phyloP scores from a whole-genome alignment of 2,888 invertebrate genomes.

The Neoitamus cyanurus region DNA sequence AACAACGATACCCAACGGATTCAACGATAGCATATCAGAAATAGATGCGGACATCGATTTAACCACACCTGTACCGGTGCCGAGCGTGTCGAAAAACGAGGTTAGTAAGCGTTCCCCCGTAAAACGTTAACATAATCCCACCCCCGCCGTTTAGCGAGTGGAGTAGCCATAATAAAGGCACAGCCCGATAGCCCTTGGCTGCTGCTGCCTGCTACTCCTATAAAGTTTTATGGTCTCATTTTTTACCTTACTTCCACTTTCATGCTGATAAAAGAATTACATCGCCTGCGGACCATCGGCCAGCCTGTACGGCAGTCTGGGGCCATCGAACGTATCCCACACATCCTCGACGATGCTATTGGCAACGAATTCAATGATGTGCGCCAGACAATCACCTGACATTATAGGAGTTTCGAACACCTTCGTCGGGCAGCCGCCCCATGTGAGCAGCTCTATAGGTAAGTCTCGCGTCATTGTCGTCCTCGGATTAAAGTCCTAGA shows the following conservation, averaged over 20 bases:
- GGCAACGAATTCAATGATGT: constrained; percentile 56
- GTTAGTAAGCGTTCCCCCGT: constrained; percentile 55
- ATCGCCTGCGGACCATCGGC: constrained; percentile 62
- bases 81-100: constrained; percentile 66
- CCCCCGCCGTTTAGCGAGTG: background rate
- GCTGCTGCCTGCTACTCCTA: background rate
- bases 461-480: constrained; percentile 25
- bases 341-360: constrained; percentile 59
- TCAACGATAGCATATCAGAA: constrained; percentile 87
- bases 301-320: constrained; percentile 62
- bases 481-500: background rate
- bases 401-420: constrained; percentile 61
- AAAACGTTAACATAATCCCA: background rate
- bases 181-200: background rate
- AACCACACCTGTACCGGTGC: constrained; percentile 71
- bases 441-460: constrained; percentile 55
- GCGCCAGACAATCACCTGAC: constrained; percentile 63
- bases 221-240: constrained; percentile 22
- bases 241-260: constrained; percentile 8
- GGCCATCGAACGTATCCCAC: constrained; percentile 60
- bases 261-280: constrained; percentile 59
- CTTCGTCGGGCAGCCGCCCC: constrained; percentile 57
- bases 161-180: background rate
- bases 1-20: constrained; percentile 83
- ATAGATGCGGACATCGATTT: constrained; percentile 80